Evolutionary conservation across 2,797 vertebrate species (phyloP), one percentile per base, ranked within the genome.

Genomic region (Smutsia gigantea): DNA sequence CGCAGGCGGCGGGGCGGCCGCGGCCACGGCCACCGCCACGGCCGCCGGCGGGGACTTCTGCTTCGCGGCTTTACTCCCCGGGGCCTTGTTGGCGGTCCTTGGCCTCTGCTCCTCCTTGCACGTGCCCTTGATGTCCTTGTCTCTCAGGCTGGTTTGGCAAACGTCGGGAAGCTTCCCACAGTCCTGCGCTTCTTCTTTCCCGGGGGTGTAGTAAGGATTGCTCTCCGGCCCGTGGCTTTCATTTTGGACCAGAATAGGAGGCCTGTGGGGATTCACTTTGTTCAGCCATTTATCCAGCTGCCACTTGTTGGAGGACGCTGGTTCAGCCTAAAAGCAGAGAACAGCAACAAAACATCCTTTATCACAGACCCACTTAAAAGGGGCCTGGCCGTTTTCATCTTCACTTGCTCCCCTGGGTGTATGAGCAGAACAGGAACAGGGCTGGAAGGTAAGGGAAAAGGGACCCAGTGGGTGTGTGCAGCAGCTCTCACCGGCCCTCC

Each of bases 231-330:
- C 97, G 0, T 98, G 96, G 95, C 98, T 96, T 12, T 98, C 98
- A 93, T 99, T 98, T 71, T 99, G 99, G 97, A 98, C 99, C 97
- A 99, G 97, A 96, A 98, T 98, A 87, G 98, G 98, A 7, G 98
- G 99, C 97, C 99, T 99, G 97, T 99, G 98, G 0, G 98, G 98
- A 86, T 98, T 99, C 37, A 99, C 99, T 96, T 99, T 99, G 97
- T 99, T 99, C 90, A 99, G 98, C 99, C 99, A 99, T 98, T 99
- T 99, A 98, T 99, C 99, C 98, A 99, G 98, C 98, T 99, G 99
- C 99, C 99, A 99, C 98, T 99, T 99, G 98, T 99, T 99, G 78
- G 99, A 98, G 5, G 99, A 98, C 2, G 99, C 98, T 0, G 98
- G 99, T 96, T 99, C 98, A 0, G 98, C 98, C 99, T 99, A 96